phyloP scores from a whole-genome alignment of 2,797 vertebrate species.

The Gila robusta region DNA sequence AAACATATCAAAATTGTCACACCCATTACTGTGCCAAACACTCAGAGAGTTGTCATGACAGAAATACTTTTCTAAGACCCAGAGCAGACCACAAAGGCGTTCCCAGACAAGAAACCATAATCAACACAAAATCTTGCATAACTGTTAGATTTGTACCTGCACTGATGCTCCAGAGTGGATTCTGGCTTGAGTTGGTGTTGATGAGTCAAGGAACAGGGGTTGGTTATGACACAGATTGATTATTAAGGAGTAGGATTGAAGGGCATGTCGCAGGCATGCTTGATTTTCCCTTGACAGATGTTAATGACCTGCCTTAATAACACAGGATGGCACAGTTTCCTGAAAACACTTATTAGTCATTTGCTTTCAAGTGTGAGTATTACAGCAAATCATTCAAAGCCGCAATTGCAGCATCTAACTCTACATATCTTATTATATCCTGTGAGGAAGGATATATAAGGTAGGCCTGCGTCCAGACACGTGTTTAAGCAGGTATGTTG shows the following conservation, averaged over 20 bases:
- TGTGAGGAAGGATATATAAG: not conserved
- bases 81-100: not conserved
- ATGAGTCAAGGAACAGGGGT: slow-evolving; percentile 36
- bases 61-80: not conserved
- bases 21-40: not conserved
- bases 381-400: slow-evolving; percentile 23
- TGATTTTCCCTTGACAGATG: slow-evolving; percentile 17
- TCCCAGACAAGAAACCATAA: slow-evolving; percentile 27
- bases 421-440: slow-evolving; percentile 6
- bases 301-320: slow-evolving; percentile 30
- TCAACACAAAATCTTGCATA: slow-evolving; percentile 16
- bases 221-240: slow-evolving; percentile 14
- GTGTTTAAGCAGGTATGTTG: not conserved
- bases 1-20: not conserved
- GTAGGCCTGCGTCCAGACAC: not conserved
- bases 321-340: slow-evolving; percentile 34
- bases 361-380: slow-evolving; percentile 46
- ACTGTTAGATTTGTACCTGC: not conserved
- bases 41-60: not conserved
- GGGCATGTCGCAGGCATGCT: slow-evolving; percentile 5
- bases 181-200: slow-evolving; percentile 24
- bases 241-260: not conserved
- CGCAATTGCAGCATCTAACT: slow-evolving; percentile 37
- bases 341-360: slow-evolving; percentile 41
- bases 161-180: not conserved